Evolutionary conservation across 2,888 invertebrate genomes (phyloP).

Genomic region (Blera fallax): DNA sequence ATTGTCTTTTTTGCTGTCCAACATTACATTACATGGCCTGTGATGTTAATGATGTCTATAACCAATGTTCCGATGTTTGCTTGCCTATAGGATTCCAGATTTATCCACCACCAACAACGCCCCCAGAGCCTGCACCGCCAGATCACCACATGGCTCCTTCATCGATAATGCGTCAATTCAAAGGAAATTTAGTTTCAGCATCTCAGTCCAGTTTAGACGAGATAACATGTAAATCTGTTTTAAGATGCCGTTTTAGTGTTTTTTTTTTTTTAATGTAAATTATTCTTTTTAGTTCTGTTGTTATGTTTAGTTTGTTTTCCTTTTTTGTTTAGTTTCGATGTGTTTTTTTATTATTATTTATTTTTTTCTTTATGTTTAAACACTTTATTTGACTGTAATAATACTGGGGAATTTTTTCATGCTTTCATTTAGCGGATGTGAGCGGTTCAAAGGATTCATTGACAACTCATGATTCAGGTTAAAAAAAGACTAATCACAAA

Average conservation of each 20-base stretch:
- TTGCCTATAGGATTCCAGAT: slow-evolving; percentile 87
- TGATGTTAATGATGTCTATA: slow-evolving; percentile 71
- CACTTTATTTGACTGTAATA: slow-evolving; percentile 57
- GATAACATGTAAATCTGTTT: slow-evolving; percentile 84
- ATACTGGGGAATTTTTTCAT: slow-evolving; percentile 75
- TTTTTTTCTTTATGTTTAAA: slow-evolving; percentile 30
- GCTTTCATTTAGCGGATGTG: slow-evolving; percentile 86
- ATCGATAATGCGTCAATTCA: slow-evolving; percentile 83
- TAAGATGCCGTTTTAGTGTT: slow-evolving; percentile 73
- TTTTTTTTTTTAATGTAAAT: slow-evolving; percentile 24
- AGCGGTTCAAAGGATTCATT: slow-evolving; percentile 91
- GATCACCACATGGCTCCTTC: slow-evolving; percentile 87
- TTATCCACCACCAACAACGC: slow-evolving; percentile 92
- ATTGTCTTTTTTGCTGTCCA: slow-evolving; percentile 70
- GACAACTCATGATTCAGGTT: slow-evolving; percentile 92
- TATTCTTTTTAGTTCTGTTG: slow-evolving; percentile 30
- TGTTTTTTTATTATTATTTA: slow-evolving; percentile 66
- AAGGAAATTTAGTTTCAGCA: slow-evolving; percentile 82
- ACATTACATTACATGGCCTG: slow-evolving; percentile 72
- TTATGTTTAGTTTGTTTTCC: slow-evolving; percentile 73
- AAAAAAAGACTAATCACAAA: slow-evolving; percentile 73
- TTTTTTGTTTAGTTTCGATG: slow-evolving; percentile 69
- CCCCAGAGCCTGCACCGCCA: slow-evolving; percentile 92
- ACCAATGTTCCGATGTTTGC: slow-evolving; percentile 72
- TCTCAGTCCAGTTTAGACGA: slow-evolving; percentile 86